Percentiles rank a stretch among this genome's conserved stretches.
Evolutionary conservation across 1,140 invertebrate genomes (phyloP).

Genomic region (Magallana ariakensis): DNA sequence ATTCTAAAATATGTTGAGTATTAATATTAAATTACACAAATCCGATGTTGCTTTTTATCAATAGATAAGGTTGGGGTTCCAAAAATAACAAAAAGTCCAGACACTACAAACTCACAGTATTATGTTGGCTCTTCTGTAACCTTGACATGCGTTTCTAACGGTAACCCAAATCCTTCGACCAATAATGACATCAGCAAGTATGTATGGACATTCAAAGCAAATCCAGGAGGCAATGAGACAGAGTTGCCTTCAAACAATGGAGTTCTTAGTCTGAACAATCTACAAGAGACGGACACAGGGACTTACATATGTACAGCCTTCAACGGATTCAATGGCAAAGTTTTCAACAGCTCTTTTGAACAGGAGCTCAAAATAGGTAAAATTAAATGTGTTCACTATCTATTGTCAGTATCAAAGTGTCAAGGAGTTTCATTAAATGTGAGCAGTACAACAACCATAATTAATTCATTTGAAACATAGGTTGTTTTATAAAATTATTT

Average conservation of each 20-base stretch:
- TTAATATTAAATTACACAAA: too few species aligned
- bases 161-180: neutral
- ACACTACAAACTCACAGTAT: neutral
- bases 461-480: too few species aligned
- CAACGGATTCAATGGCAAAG: conserved; percentile 29
- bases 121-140: neutral
- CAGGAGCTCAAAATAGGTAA: neutral
- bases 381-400: too few species aligned
- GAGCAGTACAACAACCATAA: too few species aligned
- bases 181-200: neutral
- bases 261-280: neutral
- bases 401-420: too few species aligned
- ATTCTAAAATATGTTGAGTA: too few species aligned
- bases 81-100: neutral
- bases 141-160: neutral
- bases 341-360: neutral
- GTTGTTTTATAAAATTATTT: too few species aligned
- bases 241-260: neutral
- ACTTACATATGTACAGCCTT: conserved; percentile 30
- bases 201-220: neutral
- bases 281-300: neutral
- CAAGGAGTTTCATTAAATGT: too few species aligned
- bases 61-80: conserved; percentile 19
- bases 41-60: too few species aligned
- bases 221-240: too few species aligned